Conservation (phyloP, 2,888 invertebrate species). For the Brachycybe producta region DNA sequence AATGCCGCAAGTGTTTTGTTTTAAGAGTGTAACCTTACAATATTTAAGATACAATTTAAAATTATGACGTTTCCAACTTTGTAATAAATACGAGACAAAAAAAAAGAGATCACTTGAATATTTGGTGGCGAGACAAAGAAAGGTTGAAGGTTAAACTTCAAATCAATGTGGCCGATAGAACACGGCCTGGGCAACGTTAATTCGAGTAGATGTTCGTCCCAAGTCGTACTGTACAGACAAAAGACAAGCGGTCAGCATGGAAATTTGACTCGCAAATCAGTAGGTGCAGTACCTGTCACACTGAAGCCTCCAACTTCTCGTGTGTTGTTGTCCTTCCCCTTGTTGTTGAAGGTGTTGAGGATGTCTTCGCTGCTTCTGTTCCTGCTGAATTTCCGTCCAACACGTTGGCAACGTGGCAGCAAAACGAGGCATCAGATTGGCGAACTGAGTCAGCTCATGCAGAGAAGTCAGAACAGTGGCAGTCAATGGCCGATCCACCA, state of each 20-base stretch:
- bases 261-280: slow-evolving; percentile 10
- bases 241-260: slow-evolving; percentile 15
- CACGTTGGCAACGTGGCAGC: slow-evolving; percentile 82
- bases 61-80: background rate
- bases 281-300: slow-evolving; percentile 50
- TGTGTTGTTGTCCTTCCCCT: slow-evolving; percentile 54
- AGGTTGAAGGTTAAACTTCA: slow-evolving; percentile 68
- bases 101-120: slow-evolving; percentile 42
- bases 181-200: slow-evolving; percentile 62
- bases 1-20: slow-evolving; percentile 50
- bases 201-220: slow-evolving; percentile 87
- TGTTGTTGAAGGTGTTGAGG: slow-evolving; percentile 60
- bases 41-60: background rate
- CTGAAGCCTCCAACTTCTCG: slow-evolving; percentile 76
- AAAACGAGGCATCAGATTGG: slow-evolving; percentile 53
- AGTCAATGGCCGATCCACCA: slow-evolving; percentile 44
- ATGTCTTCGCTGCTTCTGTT: slow-evolving; percentile 74
- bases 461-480: slow-evolving; percentile 45
- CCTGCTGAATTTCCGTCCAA: slow-evolving; percentile 85
- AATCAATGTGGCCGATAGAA: slow-evolving; percentile 75
- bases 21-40: slow-evolving; percentile 46
- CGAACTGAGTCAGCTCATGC: slow-evolving; percentile 61
- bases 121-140: slow-evolving; percentile 61
- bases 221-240: slow-evolving; percentile 61
- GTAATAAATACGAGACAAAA: background rate